phyloP scores from a whole-genome alignment of 2,797 vertebrate species.

The Coregonus suidteri region DNA sequence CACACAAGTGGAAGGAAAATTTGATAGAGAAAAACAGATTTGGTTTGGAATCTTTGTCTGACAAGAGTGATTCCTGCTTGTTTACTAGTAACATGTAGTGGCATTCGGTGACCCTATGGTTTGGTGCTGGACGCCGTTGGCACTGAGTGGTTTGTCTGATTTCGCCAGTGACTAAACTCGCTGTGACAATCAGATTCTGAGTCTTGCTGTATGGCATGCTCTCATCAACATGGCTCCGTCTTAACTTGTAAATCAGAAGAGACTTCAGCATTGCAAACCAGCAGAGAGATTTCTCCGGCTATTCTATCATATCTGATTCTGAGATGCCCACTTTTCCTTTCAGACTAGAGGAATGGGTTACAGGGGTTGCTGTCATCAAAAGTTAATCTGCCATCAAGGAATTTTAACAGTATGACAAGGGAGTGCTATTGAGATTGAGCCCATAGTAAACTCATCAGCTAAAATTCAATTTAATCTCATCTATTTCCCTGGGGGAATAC shows the following conservation, averaged over 20 bases:
- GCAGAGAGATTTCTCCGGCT: slow-evolving; percentile 5
- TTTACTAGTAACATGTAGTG: slow-evolving; percentile 33
- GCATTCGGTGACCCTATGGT: slow-evolving; percentile 29
- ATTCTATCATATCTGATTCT: not conserved
- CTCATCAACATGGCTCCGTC: slow-evolving; percentile 21
- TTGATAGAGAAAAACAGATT: slow-evolving; percentile 22
- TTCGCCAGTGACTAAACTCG: slow-evolving; percentile 35
- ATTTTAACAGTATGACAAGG: not conserved
- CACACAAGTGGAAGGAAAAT: slow-evolving; percentile 16
- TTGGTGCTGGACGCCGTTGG: slow-evolving; percentile 30
- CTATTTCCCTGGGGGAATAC: too few relatives aligned
- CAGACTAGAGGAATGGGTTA: not conserved
- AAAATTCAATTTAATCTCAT: too few relatives aligned
- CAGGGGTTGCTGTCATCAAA: not conserved
- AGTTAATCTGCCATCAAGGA: not conserved
- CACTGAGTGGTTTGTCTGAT: slow-evolving; percentile 30
- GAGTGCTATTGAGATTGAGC: not conserved
- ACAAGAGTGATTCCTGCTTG: slow-evolving; percentile 27
- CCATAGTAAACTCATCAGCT: not conserved
- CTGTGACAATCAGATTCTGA: slow-evolving; percentile 36
- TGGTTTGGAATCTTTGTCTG: not conserved
- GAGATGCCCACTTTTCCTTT: not conserved
- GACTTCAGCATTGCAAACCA: slow-evolving; percentile 23
- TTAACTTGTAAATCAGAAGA: slow-evolving; percentile 32
- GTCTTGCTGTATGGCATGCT: slow-evolving; percentile 28